A percentile compares a stretch with the other conserved stretches of the same genome.
phyloP scores from a whole-genome alignment of 2,113 vertebrate genomes.

The Benthochromis sp. region DNA sequence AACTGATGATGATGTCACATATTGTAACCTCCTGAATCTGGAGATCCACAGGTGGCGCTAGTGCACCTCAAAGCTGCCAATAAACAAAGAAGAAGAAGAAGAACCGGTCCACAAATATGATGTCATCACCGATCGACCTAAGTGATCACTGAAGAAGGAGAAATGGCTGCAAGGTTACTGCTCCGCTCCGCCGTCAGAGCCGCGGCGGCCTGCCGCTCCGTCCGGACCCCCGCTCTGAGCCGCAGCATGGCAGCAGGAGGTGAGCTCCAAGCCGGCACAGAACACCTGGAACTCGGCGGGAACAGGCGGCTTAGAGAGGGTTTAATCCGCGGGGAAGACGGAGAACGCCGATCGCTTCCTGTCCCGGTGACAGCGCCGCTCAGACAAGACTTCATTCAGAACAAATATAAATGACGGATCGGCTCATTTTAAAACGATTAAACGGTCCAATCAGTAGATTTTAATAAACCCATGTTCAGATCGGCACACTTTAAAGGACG shows the following conservation, averaged over 20 bases:
- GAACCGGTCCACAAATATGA: not conserved
- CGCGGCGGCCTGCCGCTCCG: constrained; percentile 5
- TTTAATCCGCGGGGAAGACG: not conserved
- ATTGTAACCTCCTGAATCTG: not conserved
- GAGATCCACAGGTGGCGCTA: not conserved
- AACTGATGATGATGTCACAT: not conserved
- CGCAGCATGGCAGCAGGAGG: constrained; percentile 67
- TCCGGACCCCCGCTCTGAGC: not conserved
- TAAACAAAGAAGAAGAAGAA: not conserved
- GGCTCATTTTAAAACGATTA: not conserved
- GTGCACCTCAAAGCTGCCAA: not conserved
- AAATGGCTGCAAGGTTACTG: constrained; percentile 75
- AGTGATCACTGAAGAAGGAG: not conserved
- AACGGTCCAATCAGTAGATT: not conserved
- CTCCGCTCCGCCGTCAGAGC: constrained; percentile 55
- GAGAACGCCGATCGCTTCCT: not conserved
- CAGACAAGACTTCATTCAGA: not conserved
- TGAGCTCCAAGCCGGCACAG: constrained; percentile 11
- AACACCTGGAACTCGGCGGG: not conserved
- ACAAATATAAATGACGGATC: not conserved
- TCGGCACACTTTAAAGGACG: not conserved
- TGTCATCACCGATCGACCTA: not conserved
- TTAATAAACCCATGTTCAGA: not conserved
- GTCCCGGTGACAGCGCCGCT: not conserved
- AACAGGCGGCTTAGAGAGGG: not conserved